phyloP scores from a whole-genome alignment of 2,113 vertebrate species.

The Dipodomys ordii region DNA sequence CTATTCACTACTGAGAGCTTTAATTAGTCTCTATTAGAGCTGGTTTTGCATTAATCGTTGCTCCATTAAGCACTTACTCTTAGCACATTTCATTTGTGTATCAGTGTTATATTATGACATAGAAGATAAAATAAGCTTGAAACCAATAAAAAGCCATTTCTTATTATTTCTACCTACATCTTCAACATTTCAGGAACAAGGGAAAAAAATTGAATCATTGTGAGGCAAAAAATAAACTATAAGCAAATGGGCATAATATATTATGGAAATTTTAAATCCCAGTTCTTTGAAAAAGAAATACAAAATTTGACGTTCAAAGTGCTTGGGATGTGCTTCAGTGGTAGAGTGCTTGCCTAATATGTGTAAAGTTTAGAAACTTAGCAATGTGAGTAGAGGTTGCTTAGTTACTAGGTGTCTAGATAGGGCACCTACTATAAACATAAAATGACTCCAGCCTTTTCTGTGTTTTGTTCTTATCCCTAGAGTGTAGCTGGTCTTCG shows the following conservation, averaged over 20 bases:
- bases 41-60: constrained; percentile 12
- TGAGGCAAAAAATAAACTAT: constrained; percentile 2
- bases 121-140: not conserved
- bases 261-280: not conserved
- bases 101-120: not conserved
- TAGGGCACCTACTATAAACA: no score
- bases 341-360: no score
- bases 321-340: no score
- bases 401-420: no score
- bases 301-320: not conserved
- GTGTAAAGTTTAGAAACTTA: no score
- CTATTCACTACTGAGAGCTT: constrained; percentile 22
- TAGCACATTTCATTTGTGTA: not conserved
- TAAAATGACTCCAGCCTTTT: no score
- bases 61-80: not conserved
- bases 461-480: no score
- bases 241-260: not conserved
- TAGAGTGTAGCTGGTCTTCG: no score
- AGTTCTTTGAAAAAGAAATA: not conserved
- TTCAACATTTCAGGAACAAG: constrained; percentile 18
- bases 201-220: not conserved
- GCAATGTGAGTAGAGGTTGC: no score
- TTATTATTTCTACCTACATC: constrained; percentile 12
- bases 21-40: constrained; percentile 5
- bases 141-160: not conserved